Evolutionary conservation across 2,797 vertebrate genomes (phyloP), one percentile per base, ranked within the genome.

Genomic region (Sciurus carolinensis): DNA sequence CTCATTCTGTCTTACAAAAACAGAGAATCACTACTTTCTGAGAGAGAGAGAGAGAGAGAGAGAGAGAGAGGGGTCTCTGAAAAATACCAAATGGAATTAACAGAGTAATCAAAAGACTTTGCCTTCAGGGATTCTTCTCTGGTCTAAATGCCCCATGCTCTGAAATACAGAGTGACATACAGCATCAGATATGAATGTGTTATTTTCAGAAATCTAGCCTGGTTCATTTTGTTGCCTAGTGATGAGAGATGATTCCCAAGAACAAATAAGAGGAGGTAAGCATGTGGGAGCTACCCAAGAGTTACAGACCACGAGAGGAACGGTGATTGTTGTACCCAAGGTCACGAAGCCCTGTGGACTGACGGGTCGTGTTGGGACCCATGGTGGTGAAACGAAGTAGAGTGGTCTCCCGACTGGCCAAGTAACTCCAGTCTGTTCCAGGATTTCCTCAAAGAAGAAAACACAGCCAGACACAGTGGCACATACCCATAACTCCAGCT

Each of bases 121-220:
- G 7, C 33, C 64, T 64, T 84, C 26, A 83, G 89, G 13, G 83
- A 73, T 66, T 88, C n/a, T 66, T 88, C n/a, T n/a, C 59, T 80
- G 64, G 15, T 76, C n/a, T 42, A 20, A 72, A 47, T 39, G 22
- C 82, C 33, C 36, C 64, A 47, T 44, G 62, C n/a, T 71, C 59
- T 62, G n/a, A 87, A 59, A 30, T 89, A 20, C 79, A 95, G 85
- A 90, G 22, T 39, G 57, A 82, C 15, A 39, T 30, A 30, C 17
- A 90, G 39, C 28, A 52, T 90, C 44, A 44, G 42, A 62, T 18
- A 3, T 77, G 69, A 77, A 87, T 39, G 20, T 80, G 8, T 75
- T 50, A 73, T 59, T 82, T 69, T 52, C 33, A 92, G 82, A 96
- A 86, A 94, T 87, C 66, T 54, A 71, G 28, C 24, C 33, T 86